Evolutionary conservation across 2,113 vertebrate genomes (phyloP), one percentile per base, ranked within the genome.

Genomic region (Tyto alba): DNA sequence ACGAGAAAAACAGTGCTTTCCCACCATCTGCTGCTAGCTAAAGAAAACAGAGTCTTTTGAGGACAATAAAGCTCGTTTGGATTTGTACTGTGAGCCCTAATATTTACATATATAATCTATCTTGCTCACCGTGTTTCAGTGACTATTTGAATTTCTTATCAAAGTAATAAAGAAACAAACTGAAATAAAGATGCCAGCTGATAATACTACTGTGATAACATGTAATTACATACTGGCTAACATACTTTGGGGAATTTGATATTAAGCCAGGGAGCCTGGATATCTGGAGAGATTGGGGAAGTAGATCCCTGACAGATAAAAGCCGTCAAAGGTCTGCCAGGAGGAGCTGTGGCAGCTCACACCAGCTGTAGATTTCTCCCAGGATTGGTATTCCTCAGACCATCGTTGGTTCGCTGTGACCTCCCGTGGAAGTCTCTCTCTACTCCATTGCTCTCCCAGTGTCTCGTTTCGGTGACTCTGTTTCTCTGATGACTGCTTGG

Each of bases 61-160:
- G 72, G 23, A 56, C 36, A 80, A 10, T 77, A 82, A 93, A 68
- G 19, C 66, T 81, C 41, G 8, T 29, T 66, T 83, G 94, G 23
- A 27, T 93, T 92, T 91, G 41, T 59, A 71, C n/a, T 76, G 64
- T 43, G 60, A 84, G 11, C 47, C 56, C 53, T 68, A 13, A 22
- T 83, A 86, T 92, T 97, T 94, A 73, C 94, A 52, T 88, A 34
- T 25, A 59, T 74, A 69, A 68, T 52, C 56, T 74, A 5, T 72
- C n/a, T 85, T 19, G 20, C 40, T 87, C 23, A 82, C 78, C 0
- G 0, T 82, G 55, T 88, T 88, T 73, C 48, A 59, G 40, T 25
- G 36, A 63, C 66, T 93, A 48, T 81, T 95, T 95, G 83, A 93
- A 82, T 94, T 94, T 95, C 92, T 96, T 95, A 95, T 89, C 95